Conservation (phyloP, 2,888 invertebrate species). For the Polia nebulosa region DNA sequence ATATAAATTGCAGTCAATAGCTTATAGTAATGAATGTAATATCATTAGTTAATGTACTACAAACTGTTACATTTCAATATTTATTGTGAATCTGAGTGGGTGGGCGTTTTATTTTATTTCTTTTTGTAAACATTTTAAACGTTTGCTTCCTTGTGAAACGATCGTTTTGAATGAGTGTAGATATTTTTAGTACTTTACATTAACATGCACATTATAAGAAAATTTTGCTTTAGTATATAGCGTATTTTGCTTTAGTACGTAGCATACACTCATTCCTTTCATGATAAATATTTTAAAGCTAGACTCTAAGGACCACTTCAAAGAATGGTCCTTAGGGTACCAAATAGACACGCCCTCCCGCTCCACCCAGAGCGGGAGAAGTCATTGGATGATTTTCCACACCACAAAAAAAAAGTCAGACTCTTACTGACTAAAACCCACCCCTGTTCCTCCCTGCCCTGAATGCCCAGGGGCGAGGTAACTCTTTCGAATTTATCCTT, state of each 20-base stretch:
- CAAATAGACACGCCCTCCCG: no score
- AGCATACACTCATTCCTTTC: neutral
- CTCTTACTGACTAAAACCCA: no score
- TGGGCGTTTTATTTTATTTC: slow-evolving; percentile 18
- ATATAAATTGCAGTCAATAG: slow-evolving; percentile 23
- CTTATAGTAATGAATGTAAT: slow-evolving; percentile 32
- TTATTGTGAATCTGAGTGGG: slow-evolving; percentile 14
- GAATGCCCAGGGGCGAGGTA: no score
- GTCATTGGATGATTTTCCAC: no score
- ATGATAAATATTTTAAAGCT: neutral
- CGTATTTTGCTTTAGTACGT: no score
- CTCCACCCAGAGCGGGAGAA: no score
- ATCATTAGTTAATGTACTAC: slow-evolving; percentile 34
- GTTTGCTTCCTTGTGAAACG: neutral
- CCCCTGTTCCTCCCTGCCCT: no score
- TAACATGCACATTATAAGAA: no score
- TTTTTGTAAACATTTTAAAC: slow-evolving; percentile 11
- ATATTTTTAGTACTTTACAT: neutral
- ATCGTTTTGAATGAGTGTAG: neutral
- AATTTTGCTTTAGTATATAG: no score
- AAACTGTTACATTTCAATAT: slow-evolving; percentile 13
- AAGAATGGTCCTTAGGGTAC: no score
- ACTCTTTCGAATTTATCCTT: no score
- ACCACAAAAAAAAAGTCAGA: no score
- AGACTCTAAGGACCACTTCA: neutral